phyloP scores from a whole-genome alignment of 2,888 invertebrate genomes.

The Agelastica alni region DNA sequence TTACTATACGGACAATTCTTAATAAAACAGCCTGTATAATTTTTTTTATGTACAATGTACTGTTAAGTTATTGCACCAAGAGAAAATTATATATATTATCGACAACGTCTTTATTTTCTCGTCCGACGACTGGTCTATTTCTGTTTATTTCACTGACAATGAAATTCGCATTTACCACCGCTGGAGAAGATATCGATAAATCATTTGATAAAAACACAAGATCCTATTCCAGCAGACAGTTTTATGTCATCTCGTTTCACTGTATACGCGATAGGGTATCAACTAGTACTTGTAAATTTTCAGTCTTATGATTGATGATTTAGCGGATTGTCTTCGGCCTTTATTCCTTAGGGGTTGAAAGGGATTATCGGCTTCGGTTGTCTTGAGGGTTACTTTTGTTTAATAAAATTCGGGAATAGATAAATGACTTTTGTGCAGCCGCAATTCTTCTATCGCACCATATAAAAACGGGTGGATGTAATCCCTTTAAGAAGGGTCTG shows the following conservation, averaged over 20 bases:
- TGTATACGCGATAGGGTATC: conserved; percentile 38
- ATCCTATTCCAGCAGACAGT: conserved; percentile 35
- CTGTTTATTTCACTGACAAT: conserved; percentile 22
- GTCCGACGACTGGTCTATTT: background rate
- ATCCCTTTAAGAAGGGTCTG: no score
- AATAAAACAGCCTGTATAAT: no score
- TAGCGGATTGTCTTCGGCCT: conserved; percentile 25
- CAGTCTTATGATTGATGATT: conserved; percentile 34
- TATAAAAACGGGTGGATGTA: no score
- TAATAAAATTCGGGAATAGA: background rate
- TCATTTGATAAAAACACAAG: conserved; percentile 40
- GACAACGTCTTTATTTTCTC: no score
- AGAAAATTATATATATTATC: no score
- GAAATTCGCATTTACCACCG: conserved; percentile 30
- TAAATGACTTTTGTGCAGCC: background rate
- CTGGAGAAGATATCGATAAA: conserved; percentile 39
- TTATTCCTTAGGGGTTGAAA: conserved; percentile 15
- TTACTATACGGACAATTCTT: no score
- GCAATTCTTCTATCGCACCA: no score
- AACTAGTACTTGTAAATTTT: conserved; percentile 31
- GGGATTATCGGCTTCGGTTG: background rate
- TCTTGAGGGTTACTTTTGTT: background rate
- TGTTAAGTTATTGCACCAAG: no score
- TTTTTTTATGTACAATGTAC: no score
- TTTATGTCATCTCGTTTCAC: conserved; percentile 39